A percentile compares a stretch with the other conserved stretches of the same genome.
Conservation (phyloP, 2,113 vertebrate species). For the Riparia riparia region DNA sequence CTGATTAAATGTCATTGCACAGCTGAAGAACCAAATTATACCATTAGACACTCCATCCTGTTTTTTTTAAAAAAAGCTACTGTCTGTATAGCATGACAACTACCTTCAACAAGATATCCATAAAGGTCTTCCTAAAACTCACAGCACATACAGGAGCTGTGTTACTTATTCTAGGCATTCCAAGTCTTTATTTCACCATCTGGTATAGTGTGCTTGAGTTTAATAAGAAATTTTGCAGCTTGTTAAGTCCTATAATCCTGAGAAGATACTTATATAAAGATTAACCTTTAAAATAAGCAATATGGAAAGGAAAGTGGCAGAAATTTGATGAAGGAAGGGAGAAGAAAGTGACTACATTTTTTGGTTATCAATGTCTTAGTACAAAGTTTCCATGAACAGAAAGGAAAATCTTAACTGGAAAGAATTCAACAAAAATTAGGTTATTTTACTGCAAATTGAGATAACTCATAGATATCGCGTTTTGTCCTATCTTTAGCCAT, state of each 20-base stretch:
- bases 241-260: background rate
- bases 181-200: conserved; percentile 52
- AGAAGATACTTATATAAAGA: conserved; percentile 23
- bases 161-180: conserved; percentile 40
- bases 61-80: background rate
- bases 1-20: conserved; percentile 57
- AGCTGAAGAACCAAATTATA: conserved; percentile 50
- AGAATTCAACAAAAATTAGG: background rate
- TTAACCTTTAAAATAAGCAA: conserved; percentile 45
- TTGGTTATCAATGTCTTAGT: background rate
- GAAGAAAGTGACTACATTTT: background rate
- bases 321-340: background rate
- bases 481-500: background rate
- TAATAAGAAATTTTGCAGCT: conserved; percentile 41
- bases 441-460: background rate
- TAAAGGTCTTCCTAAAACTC: conserved; percentile 12
- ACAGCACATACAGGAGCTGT: background rate
- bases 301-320: background rate
- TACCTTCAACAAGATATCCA: conserved; percentile 20
- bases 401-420: background rate
- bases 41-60: background rate
- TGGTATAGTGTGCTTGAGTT: background rate
- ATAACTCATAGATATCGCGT: background rate
- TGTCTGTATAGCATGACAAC: conserved; percentile 12
- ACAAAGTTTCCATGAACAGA: background rate